phyloP scores from a whole-genome alignment of 2,113 vertebrate species.

The Mormyrus lacerda region DNA sequence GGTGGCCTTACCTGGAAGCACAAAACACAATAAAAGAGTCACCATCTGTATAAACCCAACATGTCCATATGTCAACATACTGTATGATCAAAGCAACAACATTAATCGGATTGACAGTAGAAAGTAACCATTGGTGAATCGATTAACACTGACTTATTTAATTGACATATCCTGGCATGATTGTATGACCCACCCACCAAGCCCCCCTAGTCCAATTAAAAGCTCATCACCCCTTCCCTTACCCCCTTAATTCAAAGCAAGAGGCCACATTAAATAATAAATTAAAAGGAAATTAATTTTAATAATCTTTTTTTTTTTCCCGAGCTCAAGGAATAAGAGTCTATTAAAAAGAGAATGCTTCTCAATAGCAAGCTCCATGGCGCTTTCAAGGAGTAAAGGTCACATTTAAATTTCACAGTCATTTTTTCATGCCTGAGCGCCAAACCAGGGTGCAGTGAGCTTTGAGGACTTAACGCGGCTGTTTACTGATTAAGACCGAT shows the following conservation, averaged over 20 bases:
- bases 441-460: slow-evolving; percentile 20
- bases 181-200: slow-evolving; percentile 3
- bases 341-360: slow-evolving; percentile 32
- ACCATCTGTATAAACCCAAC: neutral
- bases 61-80: neutral
- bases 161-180: slow-evolving; percentile 26
- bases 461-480: slow-evolving; percentile 29
- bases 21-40: slow-evolving; percentile 10
- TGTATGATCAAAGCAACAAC: slow-evolving; percentile 8
- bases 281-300: slow-evolving; percentile 39
- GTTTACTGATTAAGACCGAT: slow-evolving; percentile 41
- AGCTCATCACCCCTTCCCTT: slow-evolving; percentile 22
- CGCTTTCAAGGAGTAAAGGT: slow-evolving; percentile 37
- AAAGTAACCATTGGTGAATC: neutral
- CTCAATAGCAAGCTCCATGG: slow-evolving; percentile 17
- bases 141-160: slow-evolving; percentile 14
- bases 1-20: slow-evolving; percentile 34
- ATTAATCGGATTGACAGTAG: neutral
- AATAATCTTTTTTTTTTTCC: slow-evolving; percentile 21
- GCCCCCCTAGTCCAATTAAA: slow-evolving; percentile 27
- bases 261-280: slow-evolving; percentile 26
- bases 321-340: slow-evolving; percentile 12
- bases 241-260: slow-evolving; percentile 28
- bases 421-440: slow-evolving; percentile 28
- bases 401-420: slow-evolving; percentile 26